These are phyloP conservation scores for Oreochromis spilurus DNA, from an alignment of 2,113 vertebrate genomes.

Conservation along the genomic window DNA sequence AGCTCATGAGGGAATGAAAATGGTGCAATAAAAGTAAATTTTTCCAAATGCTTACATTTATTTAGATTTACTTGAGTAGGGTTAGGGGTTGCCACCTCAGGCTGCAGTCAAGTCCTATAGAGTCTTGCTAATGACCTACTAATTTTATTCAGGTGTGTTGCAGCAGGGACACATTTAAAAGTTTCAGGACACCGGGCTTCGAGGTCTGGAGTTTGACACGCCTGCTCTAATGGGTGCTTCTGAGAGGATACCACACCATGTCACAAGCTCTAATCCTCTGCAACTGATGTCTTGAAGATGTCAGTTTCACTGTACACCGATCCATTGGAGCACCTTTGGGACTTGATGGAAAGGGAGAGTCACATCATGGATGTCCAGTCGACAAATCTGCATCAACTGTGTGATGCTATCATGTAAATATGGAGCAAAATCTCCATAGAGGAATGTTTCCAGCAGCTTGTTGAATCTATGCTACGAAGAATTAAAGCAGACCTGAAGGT, in stretches of 20 bases:
- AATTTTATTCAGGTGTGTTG: not conserved
- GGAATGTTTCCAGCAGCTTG: not conserved
- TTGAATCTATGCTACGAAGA: not conserved
- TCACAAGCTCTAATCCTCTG: not conserved
- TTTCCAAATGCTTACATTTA: not conserved
- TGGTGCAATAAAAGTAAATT: not conserved
- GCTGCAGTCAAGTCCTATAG: not conserved
- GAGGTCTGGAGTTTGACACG: not conserved
- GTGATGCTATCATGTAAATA: not conserved
- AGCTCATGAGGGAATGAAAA: not conserved
- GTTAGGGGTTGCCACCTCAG: not conserved
- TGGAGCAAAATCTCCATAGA: not conserved
- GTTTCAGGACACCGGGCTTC: not conserved
- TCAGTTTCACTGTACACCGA: not conserved
- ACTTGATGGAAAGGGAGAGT: accelerated
- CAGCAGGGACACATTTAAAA: not conserved
- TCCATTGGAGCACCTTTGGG: not conserved
- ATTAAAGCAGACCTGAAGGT: not conserved
- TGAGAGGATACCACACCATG: not conserved
- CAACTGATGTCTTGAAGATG: not conserved
- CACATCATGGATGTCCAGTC: accelerated
- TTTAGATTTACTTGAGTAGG: not conserved
- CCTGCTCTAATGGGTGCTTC: not conserved
- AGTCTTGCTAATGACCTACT: not conserved
- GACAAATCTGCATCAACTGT: not conserved